Percentiles rank a stretch among this genome's conserved stretches.
These are phyloP conservation scores for Suillia variegata DNA, from an alignment of 2,888 invertebrate species.

Conservation along the genomic window DNA sequence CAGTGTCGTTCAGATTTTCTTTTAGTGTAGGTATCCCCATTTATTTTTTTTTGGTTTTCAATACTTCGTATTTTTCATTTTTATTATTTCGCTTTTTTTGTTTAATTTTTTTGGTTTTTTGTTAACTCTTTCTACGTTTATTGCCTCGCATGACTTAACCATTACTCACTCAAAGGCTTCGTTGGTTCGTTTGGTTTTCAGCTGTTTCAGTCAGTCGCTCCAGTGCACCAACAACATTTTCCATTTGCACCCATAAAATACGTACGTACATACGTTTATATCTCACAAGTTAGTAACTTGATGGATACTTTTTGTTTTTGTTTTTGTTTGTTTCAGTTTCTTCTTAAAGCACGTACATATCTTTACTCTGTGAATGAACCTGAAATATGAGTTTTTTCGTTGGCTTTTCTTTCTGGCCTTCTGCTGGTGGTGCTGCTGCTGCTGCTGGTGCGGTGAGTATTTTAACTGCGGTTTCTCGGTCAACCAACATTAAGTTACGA, in stretches of 20 bases:
- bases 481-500: slow-evolving; percentile 8
- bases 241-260: neutral
- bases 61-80: no score
- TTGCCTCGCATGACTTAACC: slow-evolving; percentile 23
- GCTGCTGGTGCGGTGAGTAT: no score
- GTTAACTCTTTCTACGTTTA: slow-evolving; percentile 7
- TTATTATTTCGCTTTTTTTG: no score
- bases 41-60: no score
- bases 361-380: slow-evolving; percentile 14
- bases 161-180: slow-evolving; percentile 7
- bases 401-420: neutral
- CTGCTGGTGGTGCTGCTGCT: neutral
- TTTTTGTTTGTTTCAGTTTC: no score
- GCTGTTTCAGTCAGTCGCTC: neutral
- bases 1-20: no score
- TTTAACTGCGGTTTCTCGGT: slow-evolving; percentile 21
- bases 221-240: neutral
- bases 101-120: neutral
- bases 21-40: no score
- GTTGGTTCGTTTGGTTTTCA: neutral
- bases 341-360: no score
- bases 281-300: neutral
- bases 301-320: no score
- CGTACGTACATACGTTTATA: no score
- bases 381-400: slow-evolving; percentile 22